A percentile compares a stretch with the other conserved stretches of the same genome.
phyloP scores from a whole-genome alignment of 2,113 vertebrate genomes.

The Festucalex cinctus region DNA sequence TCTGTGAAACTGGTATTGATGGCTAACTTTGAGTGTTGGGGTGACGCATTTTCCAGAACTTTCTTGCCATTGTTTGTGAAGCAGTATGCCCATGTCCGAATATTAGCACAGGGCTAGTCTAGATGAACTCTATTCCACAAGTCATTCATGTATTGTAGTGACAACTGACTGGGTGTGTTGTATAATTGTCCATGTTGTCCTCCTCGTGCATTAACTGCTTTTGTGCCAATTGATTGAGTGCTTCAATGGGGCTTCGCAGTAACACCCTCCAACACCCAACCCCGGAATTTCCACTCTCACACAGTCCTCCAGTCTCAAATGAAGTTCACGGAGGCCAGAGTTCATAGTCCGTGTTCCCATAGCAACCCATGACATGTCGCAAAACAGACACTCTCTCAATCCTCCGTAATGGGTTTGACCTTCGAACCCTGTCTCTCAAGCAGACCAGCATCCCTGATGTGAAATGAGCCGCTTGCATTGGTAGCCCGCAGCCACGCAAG shows the following conservation, averaged over 20 bases:
- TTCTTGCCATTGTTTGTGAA: too few species aligned
- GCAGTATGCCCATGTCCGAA: not conserved
- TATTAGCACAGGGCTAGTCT: not conserved
- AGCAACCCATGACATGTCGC: slow-evolving; percentile 67
- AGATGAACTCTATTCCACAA: not conserved
- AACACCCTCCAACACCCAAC: not conserved
- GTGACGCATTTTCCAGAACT: too few species aligned
- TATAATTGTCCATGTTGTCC: slow-evolving; percentile 6
- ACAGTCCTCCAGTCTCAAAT: slow-evolving; percentile 28
- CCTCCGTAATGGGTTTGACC: slow-evolving; percentile 75
- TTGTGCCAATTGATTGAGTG: slow-evolving; percentile 41
- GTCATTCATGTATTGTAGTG: not conserved
- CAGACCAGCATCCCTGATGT: slow-evolving; percentile 32
- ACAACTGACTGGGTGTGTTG: not conserved
- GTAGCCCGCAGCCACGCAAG: slow-evolving; percentile 32
- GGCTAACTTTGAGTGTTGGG: too few species aligned
- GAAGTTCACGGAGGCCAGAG: slow-evolving; percentile 67
- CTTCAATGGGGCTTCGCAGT: slow-evolving; percentile 48
- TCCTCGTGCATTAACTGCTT: slow-evolving; percentile 16
- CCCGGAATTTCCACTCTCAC: slow-evolving; percentile 28
- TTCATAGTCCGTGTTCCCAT: slow-evolving; percentile 65
- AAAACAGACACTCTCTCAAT: slow-evolving; percentile 64
- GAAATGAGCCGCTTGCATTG: slow-evolving; percentile 35
- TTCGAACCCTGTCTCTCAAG: slow-evolving; percentile 56
- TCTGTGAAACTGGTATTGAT: too few species aligned